Base-by-base conservation (phyloP, 2,797 vertebrate species). In the Echiichthys vipera region DNA sequence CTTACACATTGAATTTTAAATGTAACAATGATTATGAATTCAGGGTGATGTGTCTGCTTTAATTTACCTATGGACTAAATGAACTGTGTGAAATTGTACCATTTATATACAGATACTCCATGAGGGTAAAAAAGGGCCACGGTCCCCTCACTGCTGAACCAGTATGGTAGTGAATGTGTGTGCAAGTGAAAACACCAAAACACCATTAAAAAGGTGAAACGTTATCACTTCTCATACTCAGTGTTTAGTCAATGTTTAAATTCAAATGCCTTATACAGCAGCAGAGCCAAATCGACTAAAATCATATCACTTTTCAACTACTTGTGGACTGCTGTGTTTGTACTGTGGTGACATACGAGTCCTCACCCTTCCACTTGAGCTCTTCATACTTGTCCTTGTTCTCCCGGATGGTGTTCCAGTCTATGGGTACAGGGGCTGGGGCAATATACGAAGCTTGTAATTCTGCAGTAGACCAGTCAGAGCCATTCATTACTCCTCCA, bases 351-450 rank as follows among this genome's bases (percentile, higher is more conserved):
- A n/a, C 1, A 39, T 25, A 6, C 0, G 14, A 37, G 11, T 1
- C 27, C 80, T 91, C 81, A 99, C 98, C 97, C 91, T 95, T 94
- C 98, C 98, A 99, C 77, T 98, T 99, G 74, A 96, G 92, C 67
- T 93, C 91, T 69, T 93, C 94, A 73, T 96, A 97, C 89, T 96
- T 97, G 1, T 92, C 86, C 73, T 82, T 94, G 87, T 98, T 97
- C 88, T 96, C 92, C 75, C 96, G 92, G 78, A 99, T 81, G 39
- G 84, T 70, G 9, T 87, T 88, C 98, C 98, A 99, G 67, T 99
- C 93, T 71, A 99, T 97, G 25, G 86, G 17, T 0, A 29, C 45
- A 58, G 66, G 7, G 0, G 39, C 15, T 0, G 54, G 55, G 17
- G 51, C 49, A 2, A 2, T 71, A 5, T 27, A 36, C 43, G 89